Percentiles rank a stretch among this genome's conserved stretches.
These are phyloP conservation scores for Drosophila grimshawi DNA, from an alignment of 1,140 invertebrate genomes.

Conservation along the genomic window DNA sequence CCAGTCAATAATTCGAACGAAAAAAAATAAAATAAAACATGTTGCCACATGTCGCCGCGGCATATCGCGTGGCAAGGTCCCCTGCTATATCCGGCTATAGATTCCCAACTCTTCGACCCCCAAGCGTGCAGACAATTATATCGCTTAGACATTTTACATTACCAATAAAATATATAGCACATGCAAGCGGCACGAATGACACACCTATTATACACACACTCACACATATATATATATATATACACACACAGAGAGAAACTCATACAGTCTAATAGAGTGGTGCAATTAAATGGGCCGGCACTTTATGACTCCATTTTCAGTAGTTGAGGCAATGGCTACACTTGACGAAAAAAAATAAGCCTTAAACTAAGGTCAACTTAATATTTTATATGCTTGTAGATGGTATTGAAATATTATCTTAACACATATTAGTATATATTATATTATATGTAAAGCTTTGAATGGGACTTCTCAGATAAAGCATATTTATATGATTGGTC, in stretches of 20 bases:
- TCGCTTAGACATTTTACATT: constrained; percentile 72
- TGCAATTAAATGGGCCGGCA: constrained; percentile 40
- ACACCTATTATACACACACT: constrained; percentile 28
- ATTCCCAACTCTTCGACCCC: constrained; percentile 10
- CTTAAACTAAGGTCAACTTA: no score
- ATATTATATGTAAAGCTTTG: no score
- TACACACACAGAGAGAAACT: constrained; percentile 6
- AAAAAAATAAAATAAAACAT: constrained; percentile 35
- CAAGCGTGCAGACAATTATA: constrained; percentile 68
- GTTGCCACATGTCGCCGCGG: constrained; percentile 22
- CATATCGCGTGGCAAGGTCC: constrained; percentile 6
- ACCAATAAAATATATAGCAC: constrained; percentile 63
- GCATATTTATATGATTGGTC: no score
- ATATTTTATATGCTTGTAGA: no score
- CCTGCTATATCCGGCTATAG: neutral
- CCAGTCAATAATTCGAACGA: constrained; percentile 29
- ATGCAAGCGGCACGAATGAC: constrained; percentile 18
- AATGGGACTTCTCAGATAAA: no score
- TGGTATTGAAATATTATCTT: no score
- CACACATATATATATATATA: constrained; percentile 12
- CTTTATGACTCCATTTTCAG: constrained; percentile 63
- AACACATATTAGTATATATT: no score
- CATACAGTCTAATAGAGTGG: constrained; percentile 21
- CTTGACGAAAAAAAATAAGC: constrained; percentile 6
- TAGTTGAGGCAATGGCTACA: constrained; percentile 38